Percentiles rank a stretch among this genome's conserved stretches.
These are phyloP conservation scores for Caracal caracal DNA, from an alignment of 2,113 vertebrate genomes.

Conservation along the genomic window DNA sequence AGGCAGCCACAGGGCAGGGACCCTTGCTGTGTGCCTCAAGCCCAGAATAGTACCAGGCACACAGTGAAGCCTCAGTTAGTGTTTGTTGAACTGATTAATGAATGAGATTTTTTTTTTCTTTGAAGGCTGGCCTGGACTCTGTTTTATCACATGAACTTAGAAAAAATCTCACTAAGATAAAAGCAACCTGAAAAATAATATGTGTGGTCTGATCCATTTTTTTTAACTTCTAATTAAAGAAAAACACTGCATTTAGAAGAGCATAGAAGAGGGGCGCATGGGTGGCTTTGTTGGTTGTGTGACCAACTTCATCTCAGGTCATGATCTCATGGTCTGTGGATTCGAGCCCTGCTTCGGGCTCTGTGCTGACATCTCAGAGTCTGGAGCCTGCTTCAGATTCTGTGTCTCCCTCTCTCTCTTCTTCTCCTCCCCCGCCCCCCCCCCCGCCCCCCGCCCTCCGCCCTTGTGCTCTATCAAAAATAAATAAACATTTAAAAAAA, in stretches of 20 bases:
- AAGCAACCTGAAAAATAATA: neutral
- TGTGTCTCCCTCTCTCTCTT: too few species aligned
- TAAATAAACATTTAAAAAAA: too few species aligned
- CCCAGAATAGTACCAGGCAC: neutral
- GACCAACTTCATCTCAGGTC: too few species aligned
- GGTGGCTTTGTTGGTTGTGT: too few species aligned
- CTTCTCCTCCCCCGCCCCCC: too few species aligned
- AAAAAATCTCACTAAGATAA: constrained; percentile 17
- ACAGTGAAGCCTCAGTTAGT: neutral
- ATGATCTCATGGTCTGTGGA: too few species aligned
- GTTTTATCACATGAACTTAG: neutral
- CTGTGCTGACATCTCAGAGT: neutral
- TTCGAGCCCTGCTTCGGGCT: too few species aligned
- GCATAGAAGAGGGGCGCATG: neutral
- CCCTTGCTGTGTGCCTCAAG: too few species aligned
- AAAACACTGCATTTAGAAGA: neutral
- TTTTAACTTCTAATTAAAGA: neutral
- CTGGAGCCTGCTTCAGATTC: too few species aligned
- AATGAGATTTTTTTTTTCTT: neutral
- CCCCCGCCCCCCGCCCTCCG: accelerated
- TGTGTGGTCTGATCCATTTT: neutral
- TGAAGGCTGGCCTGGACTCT: neutral
- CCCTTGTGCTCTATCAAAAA: too few species aligned
- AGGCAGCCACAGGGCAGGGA: too few species aligned
- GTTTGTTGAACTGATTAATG: neutral